Evolutionary conservation across 2,888 invertebrate species (phyloP).

Genomic region (Drosophila glabriapex): DNA sequence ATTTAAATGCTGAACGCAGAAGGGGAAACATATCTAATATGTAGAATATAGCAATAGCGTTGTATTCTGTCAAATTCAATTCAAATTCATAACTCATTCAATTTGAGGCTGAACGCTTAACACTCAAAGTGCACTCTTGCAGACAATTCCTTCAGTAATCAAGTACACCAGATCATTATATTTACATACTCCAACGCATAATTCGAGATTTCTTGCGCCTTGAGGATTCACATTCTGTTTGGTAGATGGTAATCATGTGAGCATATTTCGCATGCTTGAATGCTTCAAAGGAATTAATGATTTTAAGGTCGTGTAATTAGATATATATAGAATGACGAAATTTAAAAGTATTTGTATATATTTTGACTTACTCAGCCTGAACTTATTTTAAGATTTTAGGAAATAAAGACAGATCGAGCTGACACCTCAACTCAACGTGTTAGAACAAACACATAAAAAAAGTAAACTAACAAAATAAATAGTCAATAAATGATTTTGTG

Average conservation of each 20-base stretch:
- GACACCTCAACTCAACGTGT: background rate
- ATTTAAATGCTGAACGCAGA: background rate
- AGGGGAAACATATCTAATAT: background rate
- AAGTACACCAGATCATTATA: slow-evolving; percentile 52
- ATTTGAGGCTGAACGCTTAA: background rate
- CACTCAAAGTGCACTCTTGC: background rate
- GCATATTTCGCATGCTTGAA: background rate
- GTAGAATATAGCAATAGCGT: background rate
- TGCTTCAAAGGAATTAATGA: background rate
- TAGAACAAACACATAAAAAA: background rate
- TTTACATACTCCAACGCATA: slow-evolving; percentile 39
- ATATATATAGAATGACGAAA: background rate
- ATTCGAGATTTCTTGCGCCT: slow-evolving; percentile 21
- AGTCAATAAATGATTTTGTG: background rate
- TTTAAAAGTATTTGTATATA: too few species aligned
- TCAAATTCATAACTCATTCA: background rate
- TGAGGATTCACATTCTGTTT: slow-evolving; percentile 19
- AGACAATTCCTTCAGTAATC: background rate
- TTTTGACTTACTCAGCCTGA: background rate
- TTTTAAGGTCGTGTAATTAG: background rate
- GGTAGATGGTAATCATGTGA: background rate
- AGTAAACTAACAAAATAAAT: background rate
- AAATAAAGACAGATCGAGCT: background rate
- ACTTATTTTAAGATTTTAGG: background rate
- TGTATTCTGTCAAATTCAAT: background rate